Percentiles rank a stretch among this genome's conserved stretches.
Evolutionary conservation across 35 echinoderm and acorn worm species (phyloP).

Genomic region (Nesometra sesokonis): DNA sequence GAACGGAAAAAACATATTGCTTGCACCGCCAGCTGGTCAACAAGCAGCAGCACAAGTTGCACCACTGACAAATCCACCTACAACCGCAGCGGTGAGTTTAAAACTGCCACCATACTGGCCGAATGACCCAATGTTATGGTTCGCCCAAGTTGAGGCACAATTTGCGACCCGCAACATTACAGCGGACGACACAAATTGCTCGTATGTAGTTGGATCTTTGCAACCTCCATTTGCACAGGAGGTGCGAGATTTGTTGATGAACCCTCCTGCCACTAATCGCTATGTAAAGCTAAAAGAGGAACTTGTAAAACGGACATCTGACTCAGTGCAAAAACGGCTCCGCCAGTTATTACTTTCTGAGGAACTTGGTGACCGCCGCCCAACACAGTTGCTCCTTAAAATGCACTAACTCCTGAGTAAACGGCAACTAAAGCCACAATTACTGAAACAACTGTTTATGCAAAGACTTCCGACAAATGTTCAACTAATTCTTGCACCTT

Average conservation of each 20-base stretch:
- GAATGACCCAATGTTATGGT: conserved; percentile 45
- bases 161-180: conserved; percentile 33
- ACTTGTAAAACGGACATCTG: conserved; percentile 1
- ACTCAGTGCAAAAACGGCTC: conserved; percentile 10
- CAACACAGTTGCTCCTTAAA: background rate
- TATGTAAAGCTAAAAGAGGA: conserved; percentile 17
- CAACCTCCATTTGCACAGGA: conserved; percentile 10
- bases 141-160: conserved; percentile 24
- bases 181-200: conserved; percentile 2
- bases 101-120: conserved; percentile 57
- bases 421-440: background rate
- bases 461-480: conserved; percentile 17
- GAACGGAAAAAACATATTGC: too few relatives aligned
- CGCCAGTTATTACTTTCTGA: conserved; percentile 13
- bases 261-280: background rate
- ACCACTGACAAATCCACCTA: too few relatives aligned
- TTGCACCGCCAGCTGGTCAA: too few relatives aligned
- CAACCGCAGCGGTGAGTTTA: background rate
- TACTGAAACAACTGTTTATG: background rate
- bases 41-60: too few relatives aligned
- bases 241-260: conserved; percentile 18
- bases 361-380: conserved; percentile 15
- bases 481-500: conserved; percentile 2
- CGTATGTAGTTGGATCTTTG: conserved; percentile 20
- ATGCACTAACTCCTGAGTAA: conserved; percentile 7